Percentiles rank a stretch among this genome's conserved stretches.
phyloP scores from a whole-genome alignment of 2,888 invertebrate genomes.

The Tineola bisselliella region DNA sequence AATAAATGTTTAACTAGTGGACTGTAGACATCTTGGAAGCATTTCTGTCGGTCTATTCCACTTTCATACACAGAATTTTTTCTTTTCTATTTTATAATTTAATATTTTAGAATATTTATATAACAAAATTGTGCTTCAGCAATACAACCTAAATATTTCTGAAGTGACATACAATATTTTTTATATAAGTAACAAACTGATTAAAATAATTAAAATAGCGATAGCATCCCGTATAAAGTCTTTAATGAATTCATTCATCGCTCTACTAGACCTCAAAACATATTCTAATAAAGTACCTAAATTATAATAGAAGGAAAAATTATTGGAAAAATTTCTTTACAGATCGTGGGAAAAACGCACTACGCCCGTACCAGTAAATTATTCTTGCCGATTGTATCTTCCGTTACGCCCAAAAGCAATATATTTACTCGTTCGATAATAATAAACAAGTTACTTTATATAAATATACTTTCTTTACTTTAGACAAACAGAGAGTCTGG shows the following conservation, averaged over 20 bases:
- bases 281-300: too few species aligned
- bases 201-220: too few species aligned
- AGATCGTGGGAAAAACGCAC: conserved; percentile 17
- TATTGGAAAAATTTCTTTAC: neutral
- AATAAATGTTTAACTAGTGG: conserved; percentile 5
- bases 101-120: too few species aligned
- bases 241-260: too few species aligned
- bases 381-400: conserved; percentile 17
- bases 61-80: neutral
- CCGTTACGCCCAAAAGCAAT: conserved; percentile 9
- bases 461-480: neutral
- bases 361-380: conserved; percentile 22
- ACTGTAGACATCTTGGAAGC: neutral
- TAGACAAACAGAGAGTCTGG: neutral
- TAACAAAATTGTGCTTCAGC: too few species aligned
- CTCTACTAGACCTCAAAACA: too few species aligned
- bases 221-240: too few species aligned
- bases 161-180: too few species aligned
- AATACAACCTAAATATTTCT: too few species aligned
- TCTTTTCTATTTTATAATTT: neutral
- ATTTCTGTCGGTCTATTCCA: neutral
- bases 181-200: too few species aligned
- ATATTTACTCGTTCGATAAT: conserved; percentile 7
- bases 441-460: conserved; percentile 12
- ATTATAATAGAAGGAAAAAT: neutral